Base-by-base conservation (phyloP, 2,797 vertebrate genomes). In the Macroramphosus scolopax region DNA sequence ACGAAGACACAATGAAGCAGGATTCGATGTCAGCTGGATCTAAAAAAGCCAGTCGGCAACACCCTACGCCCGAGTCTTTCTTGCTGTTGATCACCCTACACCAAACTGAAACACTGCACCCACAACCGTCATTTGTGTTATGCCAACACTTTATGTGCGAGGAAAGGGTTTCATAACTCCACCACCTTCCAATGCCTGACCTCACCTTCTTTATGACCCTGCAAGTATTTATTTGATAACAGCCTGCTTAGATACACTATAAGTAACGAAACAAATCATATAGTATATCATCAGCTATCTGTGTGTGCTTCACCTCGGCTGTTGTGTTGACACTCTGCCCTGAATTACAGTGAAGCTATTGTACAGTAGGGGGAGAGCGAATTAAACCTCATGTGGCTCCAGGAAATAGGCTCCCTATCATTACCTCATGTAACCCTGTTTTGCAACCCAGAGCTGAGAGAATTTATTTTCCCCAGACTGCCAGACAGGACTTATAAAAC, bases 331-430 rank as follows among this genome's bases (percentile, higher is more conserved):
- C 38, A 39, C 60, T 32, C 17, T 16, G 33, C 35, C 51, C 35
- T 63, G 26, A 66, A 64, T 61, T 17, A 51, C 29, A 39, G 36
- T 12, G 51, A 31, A 37, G 34, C 30, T 50, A 30, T 31, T 56
- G 15, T 57, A 46, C 28, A 56, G 26, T 18, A 7, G 16, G 26
- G 16, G 34, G n/a, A 36, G 26, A 60, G 34, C 22, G 32, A 53
- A 54, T 35, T 56, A 55, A 48, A 60, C 36, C 48, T 63, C 39
- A 63, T 66, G 54, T 51, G 45, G 40, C 49, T 59, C 34, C 40
- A 58, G 51, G 52, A 62, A 68, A 57, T 32, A 54, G 37, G 51
- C 48, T 56, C 31, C 56, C 51, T 47, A 53, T 60, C 35, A 53
- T 36, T 24, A 35, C 32, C 24, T 56, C 13, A 18, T 57, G 70